A percentile compares a stretch with the other conserved stretches of the same genome.
Evolutionary conservation across 2,888 invertebrate genomes (phyloP).

Genomic region (Epinotia ramella): DNA sequence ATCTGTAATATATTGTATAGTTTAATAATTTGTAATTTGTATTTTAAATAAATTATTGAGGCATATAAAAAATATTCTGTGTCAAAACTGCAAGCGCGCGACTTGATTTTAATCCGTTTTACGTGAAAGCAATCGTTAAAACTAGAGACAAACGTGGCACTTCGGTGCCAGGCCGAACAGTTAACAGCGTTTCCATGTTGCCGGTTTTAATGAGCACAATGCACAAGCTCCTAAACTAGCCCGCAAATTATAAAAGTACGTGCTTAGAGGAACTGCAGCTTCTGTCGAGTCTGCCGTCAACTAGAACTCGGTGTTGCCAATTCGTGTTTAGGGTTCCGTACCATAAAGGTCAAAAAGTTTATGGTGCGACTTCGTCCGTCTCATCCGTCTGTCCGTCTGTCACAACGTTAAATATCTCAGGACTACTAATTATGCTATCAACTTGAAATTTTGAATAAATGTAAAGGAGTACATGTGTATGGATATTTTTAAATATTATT

Average conservation of each 20-base stretch:
- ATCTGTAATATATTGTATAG: no score
- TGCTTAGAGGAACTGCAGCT: conserved; percentile 54
- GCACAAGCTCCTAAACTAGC: conserved; percentile 53
- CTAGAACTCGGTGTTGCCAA: conserved; percentile 45
- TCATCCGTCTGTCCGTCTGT: no score
- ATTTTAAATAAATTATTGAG: no score
- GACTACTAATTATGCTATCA: no score
- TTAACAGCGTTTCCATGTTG: conserved; percentile 48
- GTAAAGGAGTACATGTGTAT: no score
- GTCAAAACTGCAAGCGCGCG: neutral
- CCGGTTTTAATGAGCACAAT: conserved; percentile 57
- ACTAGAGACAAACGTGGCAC: conserved; percentile 19
- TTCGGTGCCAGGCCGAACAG: conserved; percentile 50
- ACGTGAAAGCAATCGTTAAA: conserved; percentile 2
- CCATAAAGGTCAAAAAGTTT: no score
- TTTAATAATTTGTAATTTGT: no score
- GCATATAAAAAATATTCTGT: no score
- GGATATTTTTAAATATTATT: no score
- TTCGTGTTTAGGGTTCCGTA: neutral
- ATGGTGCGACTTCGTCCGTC: no score
- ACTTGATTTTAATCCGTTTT: neutral
- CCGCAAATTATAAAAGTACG: conserved; percentile 65
- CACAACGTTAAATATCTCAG: no score
- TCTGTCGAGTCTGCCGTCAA: conserved; percentile 47
- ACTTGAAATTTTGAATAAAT: no score